Conservation (phyloP, 2,113 vertebrate genomes). For the Scophthalmus maximus region DNA sequence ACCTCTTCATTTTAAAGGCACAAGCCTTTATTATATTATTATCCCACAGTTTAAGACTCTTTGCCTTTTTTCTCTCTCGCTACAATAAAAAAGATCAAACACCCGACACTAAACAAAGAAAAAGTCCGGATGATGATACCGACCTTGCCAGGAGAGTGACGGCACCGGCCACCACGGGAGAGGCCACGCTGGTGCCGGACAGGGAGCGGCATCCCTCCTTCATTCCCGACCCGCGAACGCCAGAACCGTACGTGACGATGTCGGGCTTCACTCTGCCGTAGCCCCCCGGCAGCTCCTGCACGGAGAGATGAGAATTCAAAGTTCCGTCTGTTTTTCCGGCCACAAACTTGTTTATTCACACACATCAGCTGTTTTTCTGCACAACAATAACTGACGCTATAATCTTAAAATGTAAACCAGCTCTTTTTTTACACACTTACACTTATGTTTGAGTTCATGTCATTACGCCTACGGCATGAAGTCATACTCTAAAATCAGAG, state of each 20-base stretch:
- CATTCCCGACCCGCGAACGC: slow-evolving; percentile 95
- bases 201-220: slow-evolving; percentile 97
- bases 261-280: slow-evolving; percentile 97
- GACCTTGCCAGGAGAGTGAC: slow-evolving; percentile 96
- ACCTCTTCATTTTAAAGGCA: no score
- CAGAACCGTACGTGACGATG: slow-evolving; percentile 96
- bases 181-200: slow-evolving; percentile 98
- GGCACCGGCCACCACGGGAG: slow-evolving; percentile 96
- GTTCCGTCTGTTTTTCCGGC: neutral
- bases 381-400: neutral
- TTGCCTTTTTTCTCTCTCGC: neutral
- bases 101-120: neutral
- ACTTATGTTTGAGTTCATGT: neutral
- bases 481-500: slow-evolving; percentile 5
- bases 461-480: slow-evolving; percentile 19
- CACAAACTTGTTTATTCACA: neutral
- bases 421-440: slow-evolving; percentile 1
- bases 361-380: neutral
- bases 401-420: neutral
- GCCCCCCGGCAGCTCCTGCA: slow-evolving; percentile 94
- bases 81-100: neutral
- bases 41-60: neutral
- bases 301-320: neutral
- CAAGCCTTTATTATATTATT: no score
- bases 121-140: neutral